These are phyloP conservation scores for Pseudotriccus pelzelni DNA, from an alignment of 2,797 vertebrate genomes.

Conservation along the genomic window DNA sequence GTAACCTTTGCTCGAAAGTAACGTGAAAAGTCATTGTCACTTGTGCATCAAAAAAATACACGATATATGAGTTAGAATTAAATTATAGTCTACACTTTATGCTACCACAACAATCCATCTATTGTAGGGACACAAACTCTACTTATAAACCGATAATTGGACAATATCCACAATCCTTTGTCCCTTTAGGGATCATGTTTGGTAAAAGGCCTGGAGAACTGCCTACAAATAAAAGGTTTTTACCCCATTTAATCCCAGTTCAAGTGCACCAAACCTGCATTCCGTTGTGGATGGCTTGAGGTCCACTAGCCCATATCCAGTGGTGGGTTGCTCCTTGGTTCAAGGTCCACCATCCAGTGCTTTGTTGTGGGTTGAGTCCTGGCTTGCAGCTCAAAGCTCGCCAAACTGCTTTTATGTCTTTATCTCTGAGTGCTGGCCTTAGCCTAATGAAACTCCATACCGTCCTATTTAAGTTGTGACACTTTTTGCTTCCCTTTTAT, in stretches of 20 bases:
- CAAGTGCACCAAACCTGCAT: background rate
- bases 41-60: background rate
- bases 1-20: background rate
- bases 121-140: background rate
- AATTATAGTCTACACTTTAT: background rate
- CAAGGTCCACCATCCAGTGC: background rate
- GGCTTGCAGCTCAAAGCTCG: background rate
- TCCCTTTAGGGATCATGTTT: background rate
- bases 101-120: background rate
- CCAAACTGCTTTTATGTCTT: background rate
- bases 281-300: background rate
- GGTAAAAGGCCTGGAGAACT: background rate
- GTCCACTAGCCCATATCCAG: background rate
- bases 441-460: background rate
- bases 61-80: background rate
- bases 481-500: background rate
- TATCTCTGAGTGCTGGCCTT: background rate
- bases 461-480: background rate
- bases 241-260: background rate
- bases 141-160: fast-evolving
- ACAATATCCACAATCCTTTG: background rate
- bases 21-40: background rate
- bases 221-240: background rate
- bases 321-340: background rate
- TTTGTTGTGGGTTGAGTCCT: background rate